A percentile compares a stretch with the other conserved stretches of the same genome.
Evolutionary conservation across 1,140 invertebrate species (phyloP).

Genomic region (Heliconius melpomene): DNA sequence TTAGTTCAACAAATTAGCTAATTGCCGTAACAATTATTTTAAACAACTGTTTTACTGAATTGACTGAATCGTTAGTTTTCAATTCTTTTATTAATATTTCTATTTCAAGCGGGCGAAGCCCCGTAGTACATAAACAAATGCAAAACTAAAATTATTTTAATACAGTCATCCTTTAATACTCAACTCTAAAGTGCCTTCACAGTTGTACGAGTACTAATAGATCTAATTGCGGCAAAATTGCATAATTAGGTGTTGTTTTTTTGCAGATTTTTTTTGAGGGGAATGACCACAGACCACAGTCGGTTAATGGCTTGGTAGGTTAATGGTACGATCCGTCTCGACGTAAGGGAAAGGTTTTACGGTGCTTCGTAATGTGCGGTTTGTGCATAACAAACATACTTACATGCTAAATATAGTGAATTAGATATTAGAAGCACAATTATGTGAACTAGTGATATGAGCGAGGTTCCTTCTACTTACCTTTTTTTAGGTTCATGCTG

Average conservation of each 20-base stretch:
- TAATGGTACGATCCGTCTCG: slow-evolving; percentile 40
- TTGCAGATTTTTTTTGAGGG: background rate
- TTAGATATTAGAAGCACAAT: background rate
- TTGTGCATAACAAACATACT: slow-evolving; percentile 22
- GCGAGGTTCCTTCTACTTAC: no score
- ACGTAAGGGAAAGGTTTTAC: slow-evolving; percentile 38
- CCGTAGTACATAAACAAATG: background rate
- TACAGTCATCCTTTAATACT: background rate
- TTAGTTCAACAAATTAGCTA: no score
- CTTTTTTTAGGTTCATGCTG: no score
- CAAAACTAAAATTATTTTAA: background rate
- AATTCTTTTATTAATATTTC: no score
- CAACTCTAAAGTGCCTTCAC: background rate
- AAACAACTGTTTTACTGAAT: no score
- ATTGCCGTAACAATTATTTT: no score
- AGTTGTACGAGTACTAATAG: background rate
- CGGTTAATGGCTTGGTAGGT: slow-evolving; percentile 36
- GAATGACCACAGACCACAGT: slow-evolving; percentile 37
- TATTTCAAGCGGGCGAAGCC: no score
- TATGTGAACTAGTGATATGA: background rate
- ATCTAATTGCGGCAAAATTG: slow-evolving; percentile 25
- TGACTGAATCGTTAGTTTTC: no score
- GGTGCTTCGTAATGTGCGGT: slow-evolving; percentile 42
- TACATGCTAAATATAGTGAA: background rate
- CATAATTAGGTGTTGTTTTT: slow-evolving; percentile 22